phyloP scores from a whole-genome alignment of 2,113 vertebrate species.

The Gambusia affinis region DNA sequence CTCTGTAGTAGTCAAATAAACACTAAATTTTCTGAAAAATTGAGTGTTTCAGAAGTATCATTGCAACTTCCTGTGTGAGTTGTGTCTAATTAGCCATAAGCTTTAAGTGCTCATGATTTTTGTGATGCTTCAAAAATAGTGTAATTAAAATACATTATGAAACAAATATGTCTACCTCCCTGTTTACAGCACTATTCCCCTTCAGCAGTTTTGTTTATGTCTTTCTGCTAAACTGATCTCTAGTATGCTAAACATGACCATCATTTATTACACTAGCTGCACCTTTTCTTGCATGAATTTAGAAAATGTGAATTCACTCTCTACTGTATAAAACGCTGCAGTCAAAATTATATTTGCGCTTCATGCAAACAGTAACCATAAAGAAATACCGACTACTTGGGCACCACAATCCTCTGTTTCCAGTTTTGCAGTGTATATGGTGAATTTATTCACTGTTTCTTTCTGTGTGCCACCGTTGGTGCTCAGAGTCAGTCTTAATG shows the following conservation, averaged over 20 bases:
- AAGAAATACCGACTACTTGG: neutral
- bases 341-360: neutral
- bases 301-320: no score
- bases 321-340: no score
- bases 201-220: neutral
- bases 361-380: neutral
- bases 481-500: conserved; percentile 39
- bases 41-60: neutral
- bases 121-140: neutral
- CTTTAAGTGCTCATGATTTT: neutral
- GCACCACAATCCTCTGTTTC: neutral
- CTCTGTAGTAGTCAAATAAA: no score
- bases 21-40: no score
- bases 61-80: neutral
- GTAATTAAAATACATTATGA: neutral
- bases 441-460: neutral
- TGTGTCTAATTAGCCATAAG: neutral
- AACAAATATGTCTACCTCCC: neutral
- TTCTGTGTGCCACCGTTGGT: neutral
- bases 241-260: neutral
- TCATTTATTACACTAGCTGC: neutral
- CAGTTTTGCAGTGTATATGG: neutral
- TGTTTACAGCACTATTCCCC: neutral
- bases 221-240: neutral
- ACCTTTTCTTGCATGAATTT: neutral